Conservation (phyloP, 1,140 invertebrate genomes). For the Ditylenchus dipsaci region DNA sequence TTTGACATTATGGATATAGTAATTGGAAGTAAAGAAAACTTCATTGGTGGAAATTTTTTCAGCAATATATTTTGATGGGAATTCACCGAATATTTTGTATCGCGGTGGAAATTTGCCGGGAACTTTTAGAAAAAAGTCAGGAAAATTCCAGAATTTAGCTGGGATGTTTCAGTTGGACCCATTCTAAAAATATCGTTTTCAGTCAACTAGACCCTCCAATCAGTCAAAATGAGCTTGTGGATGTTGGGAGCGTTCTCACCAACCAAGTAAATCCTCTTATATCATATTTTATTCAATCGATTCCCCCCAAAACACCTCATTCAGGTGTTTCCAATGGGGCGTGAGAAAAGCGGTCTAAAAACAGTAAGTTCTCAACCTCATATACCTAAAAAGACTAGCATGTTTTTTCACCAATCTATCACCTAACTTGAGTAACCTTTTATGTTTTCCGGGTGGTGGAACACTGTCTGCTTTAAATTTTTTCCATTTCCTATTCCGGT, state of each 20-base stretch:
- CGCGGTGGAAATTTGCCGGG: too few relatives aligned
- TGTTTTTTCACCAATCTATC: not conserved
- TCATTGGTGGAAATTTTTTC: too few relatives aligned
- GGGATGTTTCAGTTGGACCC: not conserved
- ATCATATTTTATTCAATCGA: too few relatives aligned
- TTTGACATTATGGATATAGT: too few relatives aligned
- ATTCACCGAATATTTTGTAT: too few relatives aligned
- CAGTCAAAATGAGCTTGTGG: conserved; percentile 49
- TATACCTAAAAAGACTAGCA: not conserved
- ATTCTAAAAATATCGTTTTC: conserved; percentile 35
- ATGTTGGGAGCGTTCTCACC: conserved; percentile 43
- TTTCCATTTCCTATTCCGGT: not conserved
- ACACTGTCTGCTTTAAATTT: too few relatives aligned
- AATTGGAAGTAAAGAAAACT: too few relatives aligned
- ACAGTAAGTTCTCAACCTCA: conserved; percentile 46
- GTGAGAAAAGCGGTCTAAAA: conserved; percentile 55
- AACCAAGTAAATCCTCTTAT: conserved; percentile 1
- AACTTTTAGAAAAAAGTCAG: too few relatives aligned
- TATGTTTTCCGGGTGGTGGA: not conserved
- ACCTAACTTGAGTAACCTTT: not conserved
- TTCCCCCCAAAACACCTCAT: too few relatives aligned
- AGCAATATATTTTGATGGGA: too few relatives aligned
- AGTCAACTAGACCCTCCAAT: conserved; percentile 52
- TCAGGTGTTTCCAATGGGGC: conserved; percentile 49
- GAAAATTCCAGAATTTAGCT: not conserved